Evolutionary conservation across 2,113 vertebrate species (phyloP).

Genomic region (Scopus umbretta): DNA sequence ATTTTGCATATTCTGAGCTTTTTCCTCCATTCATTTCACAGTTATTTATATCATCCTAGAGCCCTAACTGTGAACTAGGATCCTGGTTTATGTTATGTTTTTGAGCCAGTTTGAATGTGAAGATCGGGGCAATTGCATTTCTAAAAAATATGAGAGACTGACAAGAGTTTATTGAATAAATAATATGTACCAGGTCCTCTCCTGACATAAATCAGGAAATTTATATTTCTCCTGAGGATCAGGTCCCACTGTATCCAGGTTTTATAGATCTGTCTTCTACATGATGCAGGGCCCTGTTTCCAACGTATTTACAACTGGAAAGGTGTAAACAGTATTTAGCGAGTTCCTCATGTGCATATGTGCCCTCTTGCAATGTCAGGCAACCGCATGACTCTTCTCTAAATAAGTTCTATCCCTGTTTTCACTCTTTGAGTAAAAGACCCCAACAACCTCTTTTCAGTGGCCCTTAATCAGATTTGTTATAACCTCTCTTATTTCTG

Average conservation of each 20-base stretch:
- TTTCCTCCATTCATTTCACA: not conserved
- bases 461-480: not conserved
- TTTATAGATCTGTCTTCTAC: not conserved
- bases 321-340: not conserved
- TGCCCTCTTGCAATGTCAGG: not conserved
- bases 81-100: not conserved
- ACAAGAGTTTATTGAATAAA: not conserved
- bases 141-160: not conserved
- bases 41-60: not conserved
- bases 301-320: not conserved
- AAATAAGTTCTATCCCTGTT: not conserved
- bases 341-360: fast-evolving
- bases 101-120: not conserved
- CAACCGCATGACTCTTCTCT: not conserved
- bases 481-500: not conserved
- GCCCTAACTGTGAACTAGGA: not conserved
- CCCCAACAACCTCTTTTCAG: not conserved
- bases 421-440: not conserved
- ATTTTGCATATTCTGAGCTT: not conserved
- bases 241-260: not conserved
- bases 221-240: not conserved
- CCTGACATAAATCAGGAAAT: not conserved
- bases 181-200: not conserved
- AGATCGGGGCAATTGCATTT: not conserved
- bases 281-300: not conserved